phyloP scores from a whole-genome alignment of 2,888 invertebrate species.

The Cephus runcator region DNA sequence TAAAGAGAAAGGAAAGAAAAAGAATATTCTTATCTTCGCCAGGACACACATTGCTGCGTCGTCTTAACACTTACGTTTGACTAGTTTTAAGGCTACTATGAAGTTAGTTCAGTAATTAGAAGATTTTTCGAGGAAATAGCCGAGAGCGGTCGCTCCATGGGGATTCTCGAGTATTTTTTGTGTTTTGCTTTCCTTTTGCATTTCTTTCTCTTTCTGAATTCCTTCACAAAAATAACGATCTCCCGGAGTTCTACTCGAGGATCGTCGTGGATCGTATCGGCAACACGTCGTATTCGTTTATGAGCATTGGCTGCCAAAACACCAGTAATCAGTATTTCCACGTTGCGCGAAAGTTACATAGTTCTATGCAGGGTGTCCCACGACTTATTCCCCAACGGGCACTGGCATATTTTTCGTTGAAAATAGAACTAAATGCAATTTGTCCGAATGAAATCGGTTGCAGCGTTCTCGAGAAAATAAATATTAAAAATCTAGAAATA shows the following conservation, averaged over 20 bases:
- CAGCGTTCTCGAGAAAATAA: too few relatives aligned
- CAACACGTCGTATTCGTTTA: neutral
- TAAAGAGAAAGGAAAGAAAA: too few relatives aligned
- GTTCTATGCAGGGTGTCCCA: too few relatives aligned
- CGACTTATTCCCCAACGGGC: too few relatives aligned
- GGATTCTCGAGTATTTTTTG: neutral
- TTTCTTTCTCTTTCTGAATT: too few relatives aligned
- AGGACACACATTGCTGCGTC: neutral
- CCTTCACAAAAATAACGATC: neutral
- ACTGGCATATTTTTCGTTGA: too few relatives aligned
- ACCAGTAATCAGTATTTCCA: constrained; percentile 23
- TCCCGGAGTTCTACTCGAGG: neutral
- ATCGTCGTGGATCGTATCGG: neutral
- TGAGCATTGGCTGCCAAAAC: constrained; percentile 19
- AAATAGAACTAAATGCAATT: too few relatives aligned
- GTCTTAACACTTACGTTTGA: constrained; percentile 16
- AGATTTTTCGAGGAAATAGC: neutral
- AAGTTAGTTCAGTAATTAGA: neutral
- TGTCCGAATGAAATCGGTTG: too few relatives aligned
- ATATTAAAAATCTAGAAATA: too few relatives aligned
- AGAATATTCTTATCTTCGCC: neutral
- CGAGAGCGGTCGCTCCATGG: neutral
- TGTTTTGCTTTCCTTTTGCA: too few relatives aligned
- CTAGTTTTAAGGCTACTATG: constrained; percentile 12
- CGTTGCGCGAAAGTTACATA: constrained; percentile 1